Conservation (phyloP, 1,140 invertebrate genomes). For the Drosophila sturtevanti region DNA sequence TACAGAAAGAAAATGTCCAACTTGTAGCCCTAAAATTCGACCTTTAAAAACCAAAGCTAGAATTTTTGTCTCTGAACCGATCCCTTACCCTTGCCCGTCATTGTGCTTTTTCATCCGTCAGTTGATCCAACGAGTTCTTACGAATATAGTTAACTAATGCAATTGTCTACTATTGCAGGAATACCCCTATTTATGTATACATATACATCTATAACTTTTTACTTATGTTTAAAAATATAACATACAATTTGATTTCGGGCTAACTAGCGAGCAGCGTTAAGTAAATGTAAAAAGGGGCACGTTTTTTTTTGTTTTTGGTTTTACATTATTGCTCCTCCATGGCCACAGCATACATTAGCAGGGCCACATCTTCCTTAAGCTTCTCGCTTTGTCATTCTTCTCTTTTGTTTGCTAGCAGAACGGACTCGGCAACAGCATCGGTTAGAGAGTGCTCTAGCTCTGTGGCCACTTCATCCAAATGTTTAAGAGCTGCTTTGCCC, state of each 20-base stretch:
- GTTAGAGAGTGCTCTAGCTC: conserved; percentile 46
- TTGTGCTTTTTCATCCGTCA: too few species aligned
- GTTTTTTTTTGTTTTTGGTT: not conserved
- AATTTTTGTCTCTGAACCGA: too few species aligned
- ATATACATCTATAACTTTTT: conserved; percentile 64
- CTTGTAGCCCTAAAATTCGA: too few species aligned
- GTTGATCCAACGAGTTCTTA: too few species aligned
- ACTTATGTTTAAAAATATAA: conserved; percentile 64
- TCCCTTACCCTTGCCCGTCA: too few species aligned
- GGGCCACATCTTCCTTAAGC: conserved; percentile 41
- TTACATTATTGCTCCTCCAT: conserved; percentile 42
- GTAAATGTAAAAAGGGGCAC: conserved; percentile 26
- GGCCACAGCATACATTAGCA: conserved; percentile 58
- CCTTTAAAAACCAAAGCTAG: too few species aligned
- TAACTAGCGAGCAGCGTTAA: conserved; percentile 24
- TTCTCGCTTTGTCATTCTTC: conserved; percentile 34
- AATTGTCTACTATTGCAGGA: not conserved
- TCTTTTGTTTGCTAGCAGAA: conserved; percentile 15
- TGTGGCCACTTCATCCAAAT: conserved; percentile 45
- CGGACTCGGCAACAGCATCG: conserved; percentile 32
- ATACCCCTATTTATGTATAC: conserved; percentile 20
- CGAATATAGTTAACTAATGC: too few species aligned
- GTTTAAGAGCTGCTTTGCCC: conserved; percentile 33
- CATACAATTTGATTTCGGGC: conserved; percentile 46
- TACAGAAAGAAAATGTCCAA: too few species aligned